Conservation (phyloP, 2,797 vertebrate species). For the Heterohyrax brucei region DNA sequence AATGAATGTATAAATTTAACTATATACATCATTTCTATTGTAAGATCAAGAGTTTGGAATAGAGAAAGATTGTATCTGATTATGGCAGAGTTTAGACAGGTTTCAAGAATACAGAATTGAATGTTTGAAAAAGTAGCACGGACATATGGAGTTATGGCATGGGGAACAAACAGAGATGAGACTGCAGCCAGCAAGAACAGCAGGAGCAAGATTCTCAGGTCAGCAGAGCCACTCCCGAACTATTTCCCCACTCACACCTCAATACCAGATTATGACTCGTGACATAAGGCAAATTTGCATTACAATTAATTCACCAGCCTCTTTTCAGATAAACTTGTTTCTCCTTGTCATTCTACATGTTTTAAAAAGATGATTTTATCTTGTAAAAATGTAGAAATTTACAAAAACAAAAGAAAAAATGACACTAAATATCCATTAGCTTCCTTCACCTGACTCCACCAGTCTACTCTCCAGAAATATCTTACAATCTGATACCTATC, state of each 20-base stretch:
- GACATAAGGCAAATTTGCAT: neutral
- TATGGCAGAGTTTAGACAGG: too few species aligned
- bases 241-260: neutral
- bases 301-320: neutral
- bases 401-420: neutral
- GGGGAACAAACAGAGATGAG: neutral
- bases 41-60: neutral
- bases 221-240: rapidly evolving
- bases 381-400: constrained; percentile 22
- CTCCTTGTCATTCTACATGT: neutral
- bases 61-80: neutral
- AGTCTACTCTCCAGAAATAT: neutral
- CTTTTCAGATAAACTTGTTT: neutral
- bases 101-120: neutral
- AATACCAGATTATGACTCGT: neutral
- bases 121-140: neutral
- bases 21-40: neutral
- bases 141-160: neutral
- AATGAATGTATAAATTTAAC: neutral
- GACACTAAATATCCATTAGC: neutral
- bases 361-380: neutral
- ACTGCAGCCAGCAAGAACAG: neutral
- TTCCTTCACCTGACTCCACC: neutral
- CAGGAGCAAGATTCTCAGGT: neutral
- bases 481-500: neutral